Conservation (phyloP, 1,140 invertebrate genomes). For the Harpegnathos saltator region DNA sequence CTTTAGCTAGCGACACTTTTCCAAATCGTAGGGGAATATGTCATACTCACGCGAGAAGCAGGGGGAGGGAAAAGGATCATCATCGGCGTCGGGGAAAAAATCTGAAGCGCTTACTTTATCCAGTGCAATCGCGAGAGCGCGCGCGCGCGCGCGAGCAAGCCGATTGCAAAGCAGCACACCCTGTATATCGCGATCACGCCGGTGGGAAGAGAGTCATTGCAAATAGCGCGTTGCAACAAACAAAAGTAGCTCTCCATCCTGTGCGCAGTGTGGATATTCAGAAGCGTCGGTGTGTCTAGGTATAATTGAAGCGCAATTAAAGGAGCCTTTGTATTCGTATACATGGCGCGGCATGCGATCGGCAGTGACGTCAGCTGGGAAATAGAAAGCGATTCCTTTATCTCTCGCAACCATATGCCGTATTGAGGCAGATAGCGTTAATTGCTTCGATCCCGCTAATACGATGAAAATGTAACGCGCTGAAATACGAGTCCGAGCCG, state of each 20-base stretch:
- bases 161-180: background rate
- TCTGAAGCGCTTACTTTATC: background rate
- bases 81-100: background rate
- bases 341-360: background rate
- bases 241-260: conserved; percentile 3
- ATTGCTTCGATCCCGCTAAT: conserved; percentile 52
- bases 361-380: conserved; percentile 50
- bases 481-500: conserved; percentile 19
- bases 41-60: no score
- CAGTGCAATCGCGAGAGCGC: no score
- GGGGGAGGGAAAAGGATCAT: no score
- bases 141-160: no score
- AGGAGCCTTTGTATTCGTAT: conserved; percentile 39
- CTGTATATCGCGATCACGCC: background rate
- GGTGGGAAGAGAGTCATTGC: background rate
- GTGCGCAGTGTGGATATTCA: conserved; percentile 8
- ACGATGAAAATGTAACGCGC: conserved; percentile 41
- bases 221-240: background rate
- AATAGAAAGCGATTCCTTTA: conserved; percentile 62
- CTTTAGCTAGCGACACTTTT: background rate
- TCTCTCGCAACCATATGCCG: conserved; percentile 51
- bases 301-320: conserved; percentile 54
- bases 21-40: no score
- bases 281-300: conserved; percentile 1
- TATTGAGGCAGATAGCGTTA: conserved; percentile 53